Base-by-base conservation (phyloP, 2,113 vertebrate species). In the Muntiacus reevesi region DNA sequence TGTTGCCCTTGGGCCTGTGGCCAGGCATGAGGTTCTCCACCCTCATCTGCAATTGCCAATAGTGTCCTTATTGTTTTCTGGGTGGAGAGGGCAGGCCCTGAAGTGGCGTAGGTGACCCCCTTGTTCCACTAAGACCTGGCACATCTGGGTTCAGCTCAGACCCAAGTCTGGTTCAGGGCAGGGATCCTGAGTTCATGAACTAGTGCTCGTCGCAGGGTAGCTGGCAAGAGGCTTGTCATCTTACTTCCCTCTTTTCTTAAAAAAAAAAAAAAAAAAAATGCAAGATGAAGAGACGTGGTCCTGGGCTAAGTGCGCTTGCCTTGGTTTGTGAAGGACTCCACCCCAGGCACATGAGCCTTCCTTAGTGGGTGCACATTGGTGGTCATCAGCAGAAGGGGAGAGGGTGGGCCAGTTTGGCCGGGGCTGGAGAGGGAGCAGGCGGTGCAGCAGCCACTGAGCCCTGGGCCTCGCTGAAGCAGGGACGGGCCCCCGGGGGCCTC, bases 61-160 rank as follows among this genome's bases (percentile, higher is more conserved):
- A 27, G 17, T 82, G 25, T 89, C 33, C 36, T n/a, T 11, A 8
- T 33, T 71, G 25, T n/a, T 74, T 54, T 12, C 2, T 62, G 50
- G 40, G 17, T 60, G 17, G 62, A 50, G n/a, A 36, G 36, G 36
- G 23, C 28, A 40, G 82, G 60, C 40, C 64, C 19, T 11, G 14
- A 21, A 17, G 28, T 2, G 10, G 10, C 3, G 15, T 3, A 27
- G 17, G 2, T 0, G 0, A 5, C 50, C 40, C 27, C 57, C 30
- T 23, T 12, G 19, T 50, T 40, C n/a, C 25, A 4, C 47, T 45
- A 27, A 82, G 64, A 30, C 25, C n/a, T 17, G 52, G 17, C 36
- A 0, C n/a, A 28, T 45, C 54, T 8, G 1, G 16, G 30, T 12
- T 43, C 64, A 91, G 62, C 23, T 28, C 28, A 54, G 52, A 89